Conservation (phyloP, 2,888 invertebrate species). For the Xanthorhoe spadicearia region DNA sequence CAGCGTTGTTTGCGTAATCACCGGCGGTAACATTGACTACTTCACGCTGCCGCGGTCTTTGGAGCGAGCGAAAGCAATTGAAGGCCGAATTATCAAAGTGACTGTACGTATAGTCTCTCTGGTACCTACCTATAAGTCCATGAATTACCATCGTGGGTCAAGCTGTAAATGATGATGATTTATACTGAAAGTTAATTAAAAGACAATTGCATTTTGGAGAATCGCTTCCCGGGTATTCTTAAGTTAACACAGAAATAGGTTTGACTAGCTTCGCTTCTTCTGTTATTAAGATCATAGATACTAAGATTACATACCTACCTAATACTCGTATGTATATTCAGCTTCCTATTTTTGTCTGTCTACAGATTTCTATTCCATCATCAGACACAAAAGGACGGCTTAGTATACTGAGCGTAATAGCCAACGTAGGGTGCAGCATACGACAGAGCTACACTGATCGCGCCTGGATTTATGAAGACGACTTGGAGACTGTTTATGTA, state of each 20-base stretch:
- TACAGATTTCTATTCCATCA: slow-evolving; percentile 46
- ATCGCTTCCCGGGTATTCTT: no score
- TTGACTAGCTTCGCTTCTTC: no score
- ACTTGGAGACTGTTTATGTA: slow-evolving; percentile 52
- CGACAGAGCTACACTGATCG: slow-evolving; percentile 43
- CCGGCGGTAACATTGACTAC: slow-evolving; percentile 59
- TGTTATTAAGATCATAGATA: no score
- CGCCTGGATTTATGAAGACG: slow-evolving; percentile 48
- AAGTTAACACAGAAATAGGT: no score
- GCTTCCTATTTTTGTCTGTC: neutral
- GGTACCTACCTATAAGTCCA: neutral
- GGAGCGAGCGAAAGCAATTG: slow-evolving; percentile 55
- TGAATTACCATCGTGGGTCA: no score
- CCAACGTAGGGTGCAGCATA: slow-evolving; percentile 53
- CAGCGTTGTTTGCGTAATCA: slow-evolving; percentile 66
- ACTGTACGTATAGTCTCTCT: slow-evolving; percentile 46
- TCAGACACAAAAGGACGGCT: slow-evolving; percentile 34
- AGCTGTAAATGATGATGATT: no score
- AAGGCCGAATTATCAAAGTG: slow-evolving; percentile 56
- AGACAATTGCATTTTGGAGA: no score
- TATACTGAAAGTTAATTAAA: no score
- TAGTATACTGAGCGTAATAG: slow-evolving; percentile 53
- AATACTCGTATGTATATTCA: neutral
- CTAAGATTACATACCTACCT: neutral
- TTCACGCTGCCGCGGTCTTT: slow-evolving; percentile 48